A percentile compares a stretch with the other conserved stretches of the same genome.
Evolutionary conservation across 2,888 invertebrate species (phyloP).

Genomic region (Bombylius discolor): DNA sequence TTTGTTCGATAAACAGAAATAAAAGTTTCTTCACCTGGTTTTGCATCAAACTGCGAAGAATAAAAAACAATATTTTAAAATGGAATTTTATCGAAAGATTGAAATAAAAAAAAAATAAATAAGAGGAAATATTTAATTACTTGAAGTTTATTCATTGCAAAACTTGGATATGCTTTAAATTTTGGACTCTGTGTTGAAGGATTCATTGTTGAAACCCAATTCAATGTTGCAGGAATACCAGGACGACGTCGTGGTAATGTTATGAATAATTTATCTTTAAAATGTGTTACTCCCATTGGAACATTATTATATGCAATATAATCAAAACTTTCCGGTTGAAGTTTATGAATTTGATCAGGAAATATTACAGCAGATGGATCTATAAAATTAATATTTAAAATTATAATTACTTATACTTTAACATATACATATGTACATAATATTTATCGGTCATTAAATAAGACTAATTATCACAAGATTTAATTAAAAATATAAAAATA

Average conservation of each 20-base stretch:
- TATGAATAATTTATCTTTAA: slow-evolving; percentile 48
- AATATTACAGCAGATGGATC: too few relatives aligned
- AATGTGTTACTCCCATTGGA: slow-evolving; percentile 32
- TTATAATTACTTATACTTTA: background rate
- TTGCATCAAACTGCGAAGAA: slow-evolving; percentile 8
- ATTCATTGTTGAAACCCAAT: slow-evolving; percentile 29
- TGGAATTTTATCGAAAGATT: too few relatives aligned
- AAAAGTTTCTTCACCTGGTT: slow-evolving; percentile 27
- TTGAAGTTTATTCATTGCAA: slow-evolving; percentile 25
- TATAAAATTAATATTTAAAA: too few relatives aligned
- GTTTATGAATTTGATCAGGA: too few relatives aligned
- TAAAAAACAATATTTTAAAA: too few relatives aligned
- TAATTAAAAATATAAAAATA: background rate
- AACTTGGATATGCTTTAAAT: slow-evolving; percentile 29
- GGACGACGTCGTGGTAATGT: slow-evolving; percentile 57
- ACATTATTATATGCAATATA: slow-evolving; percentile 34
- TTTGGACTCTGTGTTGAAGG: slow-evolving; percentile 22
- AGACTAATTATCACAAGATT: too few relatives aligned
- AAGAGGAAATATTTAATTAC: slow-evolving; percentile 3
- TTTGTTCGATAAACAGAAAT: slow-evolving; percentile 59
- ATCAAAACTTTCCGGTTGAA: background rate
- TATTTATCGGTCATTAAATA: too few relatives aligned
- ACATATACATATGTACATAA: background rate
- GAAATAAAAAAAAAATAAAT: background rate
- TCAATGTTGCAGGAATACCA: slow-evolving; percentile 50